These are phyloP conservation scores for Epinephelus awoara DNA, from an alignment of 2,797 vertebrate species.

Conservation along the genomic window DNA sequence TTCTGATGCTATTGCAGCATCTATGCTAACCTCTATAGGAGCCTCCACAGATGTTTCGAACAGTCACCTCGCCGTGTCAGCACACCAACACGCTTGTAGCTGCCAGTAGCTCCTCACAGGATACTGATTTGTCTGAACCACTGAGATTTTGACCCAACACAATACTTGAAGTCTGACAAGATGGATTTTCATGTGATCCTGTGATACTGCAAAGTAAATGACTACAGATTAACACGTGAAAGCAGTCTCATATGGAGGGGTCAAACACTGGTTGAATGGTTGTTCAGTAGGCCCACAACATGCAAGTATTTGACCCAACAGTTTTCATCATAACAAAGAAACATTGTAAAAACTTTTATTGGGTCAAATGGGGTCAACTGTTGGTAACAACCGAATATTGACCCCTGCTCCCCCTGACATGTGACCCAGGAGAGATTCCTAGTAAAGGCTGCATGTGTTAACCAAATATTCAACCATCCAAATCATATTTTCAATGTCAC, in stretches of 20 bases:
- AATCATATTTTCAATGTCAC: conserved; percentile 43
- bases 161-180: no score
- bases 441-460: conserved; percentile 6
- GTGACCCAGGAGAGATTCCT: not conserved
- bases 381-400: not conserved
- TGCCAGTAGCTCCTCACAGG: no score
- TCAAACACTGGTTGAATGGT: conserved; percentile 4
- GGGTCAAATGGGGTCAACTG: not conserved
- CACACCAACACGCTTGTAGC: no score
- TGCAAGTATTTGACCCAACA: no score
- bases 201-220: no score
- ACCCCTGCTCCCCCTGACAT: not conserved
- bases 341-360: not conserved
- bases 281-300: not conserved
- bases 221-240: not conserved
- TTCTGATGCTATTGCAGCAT: no score
- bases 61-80: no score
- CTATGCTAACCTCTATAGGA: no score
- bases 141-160: no score
- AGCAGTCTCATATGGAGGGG: conserved; percentile 1
- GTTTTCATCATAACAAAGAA: not conserved
- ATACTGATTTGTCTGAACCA: no score
- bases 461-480: conserved; percentile 13
- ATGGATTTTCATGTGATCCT: no score
- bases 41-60: no score